These are phyloP conservation scores for Noctilio leporinus DNA, from an alignment of 2,113 vertebrate genomes.

Conservation along the genomic window DNA sequence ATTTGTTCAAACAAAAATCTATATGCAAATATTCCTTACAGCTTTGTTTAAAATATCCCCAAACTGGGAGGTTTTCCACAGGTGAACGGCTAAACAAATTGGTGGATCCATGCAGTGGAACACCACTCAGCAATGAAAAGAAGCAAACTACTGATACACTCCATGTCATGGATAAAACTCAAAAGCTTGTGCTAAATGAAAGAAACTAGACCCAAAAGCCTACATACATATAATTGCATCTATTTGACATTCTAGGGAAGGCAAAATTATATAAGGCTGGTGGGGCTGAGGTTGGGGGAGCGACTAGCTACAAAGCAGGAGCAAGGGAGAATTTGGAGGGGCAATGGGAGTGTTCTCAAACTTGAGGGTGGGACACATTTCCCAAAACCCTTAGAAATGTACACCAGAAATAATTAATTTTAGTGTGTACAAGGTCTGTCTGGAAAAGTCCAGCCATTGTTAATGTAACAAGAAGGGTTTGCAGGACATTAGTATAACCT, in stretches of 20 bases:
- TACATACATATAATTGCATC: background rate
- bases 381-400: background rate
- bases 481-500: no score
- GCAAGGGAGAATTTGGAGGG: background rate
- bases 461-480: no score
- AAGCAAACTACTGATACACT: background rate
- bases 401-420: background rate
- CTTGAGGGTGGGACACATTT: background rate
- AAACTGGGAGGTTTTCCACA: background rate
- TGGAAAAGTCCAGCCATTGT: no score
- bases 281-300: background rate
- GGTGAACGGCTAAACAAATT: background rate
- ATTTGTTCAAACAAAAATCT: background rate
- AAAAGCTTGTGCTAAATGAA: background rate
- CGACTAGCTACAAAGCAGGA: background rate
- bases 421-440: background rate
- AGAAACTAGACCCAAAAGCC: background rate
- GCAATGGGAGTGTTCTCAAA: background rate
- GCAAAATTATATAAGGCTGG: background rate
- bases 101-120: accelerated
- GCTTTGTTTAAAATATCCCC: background rate
- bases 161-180: background rate
- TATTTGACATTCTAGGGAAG: background rate
- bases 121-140: background rate
- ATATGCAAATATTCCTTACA: background rate